These are phyloP conservation scores for Drosophila azteca DNA, from an alignment of 1,140 invertebrate genomes.

Conservation along the genomic window DNA sequence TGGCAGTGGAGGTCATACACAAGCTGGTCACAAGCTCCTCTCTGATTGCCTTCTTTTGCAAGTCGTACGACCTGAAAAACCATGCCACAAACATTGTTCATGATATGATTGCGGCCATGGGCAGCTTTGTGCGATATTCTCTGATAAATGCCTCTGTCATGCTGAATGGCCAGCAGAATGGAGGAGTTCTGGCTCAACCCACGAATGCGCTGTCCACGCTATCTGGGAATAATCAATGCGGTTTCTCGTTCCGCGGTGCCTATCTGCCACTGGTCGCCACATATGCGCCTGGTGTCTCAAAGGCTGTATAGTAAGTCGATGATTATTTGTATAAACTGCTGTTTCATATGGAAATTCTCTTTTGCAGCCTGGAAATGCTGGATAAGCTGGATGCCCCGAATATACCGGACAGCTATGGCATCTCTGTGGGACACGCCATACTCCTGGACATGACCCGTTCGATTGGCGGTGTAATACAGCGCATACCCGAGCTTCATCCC, in stretches of 20 bases:
- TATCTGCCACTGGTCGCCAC: constrained; percentile 94
- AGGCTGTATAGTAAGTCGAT: constrained; percentile 92
- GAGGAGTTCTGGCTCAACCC: constrained; percentile 57
- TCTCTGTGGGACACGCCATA: constrained; percentile 96
- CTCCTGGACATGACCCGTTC: constrained; percentile 94
- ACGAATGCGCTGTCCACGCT: constrained; percentile 54
- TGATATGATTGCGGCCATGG: constrained; percentile 97
- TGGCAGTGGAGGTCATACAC: constrained; percentile 97
- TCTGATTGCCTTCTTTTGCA: constrained; percentile 95
- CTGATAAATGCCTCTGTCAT: constrained; percentile 85
- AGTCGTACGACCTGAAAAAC: constrained; percentile 96
- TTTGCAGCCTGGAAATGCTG: constrained; percentile 94
- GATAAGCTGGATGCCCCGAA: constrained; percentile 97
- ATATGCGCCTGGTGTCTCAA: constrained; percentile 93
- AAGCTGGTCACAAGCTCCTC: constrained; percentile 95
- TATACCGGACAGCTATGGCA: constrained; percentile 97
- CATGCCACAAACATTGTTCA: constrained; percentile 97
- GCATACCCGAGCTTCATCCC: constrained; percentile 75
- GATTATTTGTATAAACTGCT: too few species aligned
- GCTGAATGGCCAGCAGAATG: constrained; percentile 86
- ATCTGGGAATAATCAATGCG: constrained; percentile 89
- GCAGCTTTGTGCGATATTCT: constrained; percentile 97
- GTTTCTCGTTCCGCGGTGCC: constrained; percentile 95
- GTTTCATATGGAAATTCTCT: background rate
- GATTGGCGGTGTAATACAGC: constrained; percentile 84